A percentile compares a stretch with the other conserved stretches of the same genome.
Conservation (phyloP, 2,888 invertebrate species). For the Tortricodes alternella region DNA sequence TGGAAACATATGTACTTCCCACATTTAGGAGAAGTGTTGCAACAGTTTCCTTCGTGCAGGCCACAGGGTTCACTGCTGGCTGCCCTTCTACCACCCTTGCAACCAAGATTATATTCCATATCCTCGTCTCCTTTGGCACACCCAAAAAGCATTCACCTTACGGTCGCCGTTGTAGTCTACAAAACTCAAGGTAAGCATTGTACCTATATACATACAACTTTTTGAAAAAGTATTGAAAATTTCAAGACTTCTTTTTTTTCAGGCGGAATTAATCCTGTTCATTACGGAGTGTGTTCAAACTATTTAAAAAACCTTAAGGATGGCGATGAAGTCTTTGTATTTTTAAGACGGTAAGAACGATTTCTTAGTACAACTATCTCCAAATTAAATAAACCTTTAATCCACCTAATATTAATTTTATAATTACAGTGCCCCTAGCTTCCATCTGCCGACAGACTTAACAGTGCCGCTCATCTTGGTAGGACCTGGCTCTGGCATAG, state of each 20-base stretch:
- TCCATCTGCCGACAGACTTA: slow-evolving; percentile 91
- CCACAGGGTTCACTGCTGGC: slow-evolving; percentile 92
- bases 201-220: neutral
- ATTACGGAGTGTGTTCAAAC: slow-evolving; percentile 96
- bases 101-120: slow-evolving; percentile 96
- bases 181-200: slow-evolving; percentile 86
- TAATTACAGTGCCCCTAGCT: slow-evolving; percentile 88
- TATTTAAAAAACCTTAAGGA: slow-evolving; percentile 88
- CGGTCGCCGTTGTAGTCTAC: slow-evolving; percentile 95
- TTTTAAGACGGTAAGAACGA: slow-evolving; percentile 87
- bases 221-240: neutral
- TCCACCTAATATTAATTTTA: no score
- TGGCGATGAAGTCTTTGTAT: slow-evolving; percentile 87
- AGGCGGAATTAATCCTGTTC: slow-evolving; percentile 91
- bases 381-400: no score
- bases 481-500: slow-evolving; percentile 96
- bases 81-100: slow-evolving; percentile 91
- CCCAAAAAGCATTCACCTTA: slow-evolving; percentile 91
- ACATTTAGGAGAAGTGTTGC: slow-evolving; percentile 92
- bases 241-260: slow-evolving; percentile 31
- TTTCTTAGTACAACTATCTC: no score
- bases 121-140: slow-evolving; percentile 92
- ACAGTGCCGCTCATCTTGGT: slow-evolving; percentile 91
- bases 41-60: slow-evolving; percentile 92
- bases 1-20: slow-evolving; percentile 95